These are phyloP conservation scores for Hyles vespertilio DNA, from an alignment of 1,140 invertebrate species.

Conservation along the genomic window DNA sequence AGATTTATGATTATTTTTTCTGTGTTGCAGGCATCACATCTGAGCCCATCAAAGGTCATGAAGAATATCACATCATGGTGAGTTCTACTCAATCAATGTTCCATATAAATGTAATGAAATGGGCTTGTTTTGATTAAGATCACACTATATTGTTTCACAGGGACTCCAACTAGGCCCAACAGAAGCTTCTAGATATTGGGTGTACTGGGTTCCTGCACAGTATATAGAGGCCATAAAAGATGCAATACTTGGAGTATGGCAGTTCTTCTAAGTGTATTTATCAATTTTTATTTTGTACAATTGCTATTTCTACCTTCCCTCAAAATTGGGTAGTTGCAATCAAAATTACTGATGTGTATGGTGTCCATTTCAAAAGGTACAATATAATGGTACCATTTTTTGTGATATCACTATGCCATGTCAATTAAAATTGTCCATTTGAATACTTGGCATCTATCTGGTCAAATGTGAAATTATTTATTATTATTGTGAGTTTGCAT, in stretches of 20 bases:
- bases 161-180: slow-evolving; percentile 91
- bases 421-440: slow-evolving; percentile 70
- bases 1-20: slow-evolving; percentile 1
- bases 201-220: slow-evolving; percentile 96
- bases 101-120: slow-evolving; percentile 10
- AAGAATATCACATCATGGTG: slow-evolving; percentile 96
- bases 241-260: slow-evolving; percentile 92
- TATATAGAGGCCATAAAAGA: slow-evolving; percentile 96
- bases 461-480: slow-evolving; percentile 61
- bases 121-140: slow-evolving; percentile 13
- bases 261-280: slow-evolving; percentile 79
- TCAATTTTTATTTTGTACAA: slow-evolving; percentile 17
- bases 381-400: slow-evolving; percentile 50
- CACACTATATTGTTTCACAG: slow-evolving; percentile 64
- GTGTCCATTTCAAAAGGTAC: slow-evolving; percentile 38
- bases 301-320: slow-evolving; percentile 43
- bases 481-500: slow-evolving; percentile 59
- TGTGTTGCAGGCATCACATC: slow-evolving; percentile 69
- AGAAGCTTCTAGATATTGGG: slow-evolving; percentile 93
- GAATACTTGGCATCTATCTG: slow-evolving; percentile 63
- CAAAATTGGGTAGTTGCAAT: slow-evolving; percentile 63
- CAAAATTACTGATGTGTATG: slow-evolving; percentile 29
- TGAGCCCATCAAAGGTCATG: slow-evolving; percentile 92
- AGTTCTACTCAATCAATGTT: slow-evolving; percentile 34
- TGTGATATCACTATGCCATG: slow-evolving; percentile 66